These are phyloP conservation scores for Dolichoris vasculosae DNA, from an alignment of 1,140 invertebrate species.

Conservation along the genomic window DNA sequence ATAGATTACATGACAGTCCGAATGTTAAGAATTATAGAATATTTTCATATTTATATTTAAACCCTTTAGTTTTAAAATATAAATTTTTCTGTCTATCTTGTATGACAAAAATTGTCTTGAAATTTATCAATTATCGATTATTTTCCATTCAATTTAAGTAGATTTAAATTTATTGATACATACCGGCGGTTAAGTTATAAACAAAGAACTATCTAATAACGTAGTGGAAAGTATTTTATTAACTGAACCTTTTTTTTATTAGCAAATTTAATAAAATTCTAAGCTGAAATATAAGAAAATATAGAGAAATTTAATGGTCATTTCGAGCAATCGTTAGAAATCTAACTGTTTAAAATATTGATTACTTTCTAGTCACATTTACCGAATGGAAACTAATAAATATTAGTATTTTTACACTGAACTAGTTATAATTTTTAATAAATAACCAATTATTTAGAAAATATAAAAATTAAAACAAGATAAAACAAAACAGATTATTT, in stretches of 20 bases:
- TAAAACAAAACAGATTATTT: not conserved
- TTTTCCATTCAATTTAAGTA: too few species aligned
- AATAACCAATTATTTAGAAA: not conserved
- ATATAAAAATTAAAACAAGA: not conserved
- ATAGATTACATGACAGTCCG: not conserved
- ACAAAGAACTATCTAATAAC: not conserved
- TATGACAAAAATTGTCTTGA: too few species aligned
- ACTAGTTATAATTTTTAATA: not conserved
- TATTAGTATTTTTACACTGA: too few species aligned
- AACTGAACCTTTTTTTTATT: not conserved
- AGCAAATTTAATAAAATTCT: not conserved
- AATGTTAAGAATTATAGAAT: not conserved
- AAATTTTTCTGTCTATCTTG: too few species aligned
- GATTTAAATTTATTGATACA: not conserved
- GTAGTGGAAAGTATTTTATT: not conserved
- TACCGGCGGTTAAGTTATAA: not conserved
- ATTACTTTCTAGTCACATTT: slow-evolving; percentile 30
- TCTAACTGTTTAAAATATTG: not conserved
- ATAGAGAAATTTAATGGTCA: not conserved
- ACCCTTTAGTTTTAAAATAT: too few species aligned
- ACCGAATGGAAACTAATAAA: not conserved
- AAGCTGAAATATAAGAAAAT: not conserved
- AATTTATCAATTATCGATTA: too few species aligned
- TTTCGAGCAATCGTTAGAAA: not conserved
- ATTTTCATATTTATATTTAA: not conserved